phyloP scores from a whole-genome alignment of 2,113 vertebrate species.

The Tachysurus vachellii region DNA sequence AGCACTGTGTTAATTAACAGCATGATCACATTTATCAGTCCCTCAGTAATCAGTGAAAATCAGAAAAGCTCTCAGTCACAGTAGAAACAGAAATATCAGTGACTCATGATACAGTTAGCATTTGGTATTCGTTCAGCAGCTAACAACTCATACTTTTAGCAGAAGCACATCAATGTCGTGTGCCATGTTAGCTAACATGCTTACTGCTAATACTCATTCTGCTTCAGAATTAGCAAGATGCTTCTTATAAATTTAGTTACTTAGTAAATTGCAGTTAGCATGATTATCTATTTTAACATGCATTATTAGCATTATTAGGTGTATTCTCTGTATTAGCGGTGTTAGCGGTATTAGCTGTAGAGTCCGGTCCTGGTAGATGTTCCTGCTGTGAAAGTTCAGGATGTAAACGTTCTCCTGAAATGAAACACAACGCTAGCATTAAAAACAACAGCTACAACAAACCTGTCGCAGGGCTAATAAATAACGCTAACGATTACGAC shows the following conservation, averaged over 20 bases:
- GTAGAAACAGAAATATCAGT: background rate
- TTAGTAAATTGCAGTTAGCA: background rate
- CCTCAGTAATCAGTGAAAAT: background rate
- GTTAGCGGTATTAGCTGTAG: conserved; percentile 62
- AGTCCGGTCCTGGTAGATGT: conserved; percentile 64
- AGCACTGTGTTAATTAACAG: background rate
- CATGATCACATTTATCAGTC: background rate
- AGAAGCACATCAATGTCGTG: background rate
- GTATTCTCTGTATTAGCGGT: conserved; percentile 39
- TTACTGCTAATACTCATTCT: background rate
- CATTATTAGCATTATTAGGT: conserved; percentile 15
- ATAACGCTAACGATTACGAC: background rate
- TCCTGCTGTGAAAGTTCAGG: conserved; percentile 7
- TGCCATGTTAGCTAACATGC: background rate
- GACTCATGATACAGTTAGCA: background rate
- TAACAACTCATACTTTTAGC: background rate
- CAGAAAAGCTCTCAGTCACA: background rate
- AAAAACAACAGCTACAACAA: too few species aligned
- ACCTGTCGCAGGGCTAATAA: too few species aligned
- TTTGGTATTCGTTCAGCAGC: background rate
- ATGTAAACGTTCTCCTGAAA: background rate
- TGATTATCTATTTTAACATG: too few species aligned
- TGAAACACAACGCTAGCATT: background rate
- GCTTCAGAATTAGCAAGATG: background rate
- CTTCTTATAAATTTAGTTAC: background rate